phyloP scores from a whole-genome alignment of 2,888 invertebrate genomes.

The Anagyrus pseudococci region DNA sequence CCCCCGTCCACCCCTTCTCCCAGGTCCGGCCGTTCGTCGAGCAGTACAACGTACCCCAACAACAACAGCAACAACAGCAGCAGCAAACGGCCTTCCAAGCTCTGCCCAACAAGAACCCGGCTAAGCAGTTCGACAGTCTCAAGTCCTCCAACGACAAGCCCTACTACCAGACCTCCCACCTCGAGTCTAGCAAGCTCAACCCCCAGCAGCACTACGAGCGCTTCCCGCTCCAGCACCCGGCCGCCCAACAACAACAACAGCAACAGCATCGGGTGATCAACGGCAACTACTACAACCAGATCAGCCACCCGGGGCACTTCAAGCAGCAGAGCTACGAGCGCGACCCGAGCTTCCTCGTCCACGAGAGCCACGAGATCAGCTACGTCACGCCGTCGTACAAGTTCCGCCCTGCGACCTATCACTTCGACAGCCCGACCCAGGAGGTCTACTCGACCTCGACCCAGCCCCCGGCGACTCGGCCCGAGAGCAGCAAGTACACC shows the following conservation, averaged over 20 bases:
- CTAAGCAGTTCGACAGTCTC: conserved; percentile 49
- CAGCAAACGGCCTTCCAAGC: conserved; percentile 31
- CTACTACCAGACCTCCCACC: conserved; percentile 47
- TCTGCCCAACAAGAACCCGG: conserved; percentile 44
- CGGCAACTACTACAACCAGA: conserved; percentile 51
- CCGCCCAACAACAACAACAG: conserved; percentile 40
- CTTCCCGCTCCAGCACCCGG: conserved; percentile 9
- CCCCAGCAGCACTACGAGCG: conserved; percentile 31
- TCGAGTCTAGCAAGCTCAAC: conserved; percentile 37
- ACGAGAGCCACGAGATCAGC: conserved; percentile 57
- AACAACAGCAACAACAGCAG: not conserved
- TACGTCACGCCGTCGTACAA: conserved; percentile 54
- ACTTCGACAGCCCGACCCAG: conserved; percentile 48
- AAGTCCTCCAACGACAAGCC: conserved; percentile 47
- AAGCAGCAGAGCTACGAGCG: conserved; percentile 52
- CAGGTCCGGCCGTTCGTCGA: conserved; percentile 45
- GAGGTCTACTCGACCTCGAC: conserved; percentile 44
- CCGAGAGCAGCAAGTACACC: conserved; percentile 43
- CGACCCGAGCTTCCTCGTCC: conserved; percentile 54
- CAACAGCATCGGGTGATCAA: conserved; percentile 42
- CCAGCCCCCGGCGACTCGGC: conserved; percentile 30
- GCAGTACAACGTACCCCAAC: conserved; percentile 38
- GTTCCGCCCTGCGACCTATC: conserved; percentile 52
- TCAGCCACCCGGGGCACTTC: conserved; percentile 49
- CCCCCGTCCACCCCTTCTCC: conserved; percentile 39